Evolutionary conservation across 2,888 invertebrate genomes (phyloP), one percentile per base, ranked within the genome.

Genomic region (Pelosia muscerda): DNA sequence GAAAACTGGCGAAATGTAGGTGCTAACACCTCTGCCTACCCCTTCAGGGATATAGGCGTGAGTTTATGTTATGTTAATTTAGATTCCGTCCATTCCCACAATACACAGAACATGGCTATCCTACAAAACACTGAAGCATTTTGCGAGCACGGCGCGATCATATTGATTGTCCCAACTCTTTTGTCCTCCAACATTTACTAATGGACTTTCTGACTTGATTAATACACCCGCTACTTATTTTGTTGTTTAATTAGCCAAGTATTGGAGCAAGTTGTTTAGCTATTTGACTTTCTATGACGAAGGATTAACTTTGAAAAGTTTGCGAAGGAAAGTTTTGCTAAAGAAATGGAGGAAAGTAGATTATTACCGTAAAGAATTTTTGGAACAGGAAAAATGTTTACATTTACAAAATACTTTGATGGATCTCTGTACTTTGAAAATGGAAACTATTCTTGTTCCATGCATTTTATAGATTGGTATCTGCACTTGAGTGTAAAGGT

Each of bases 161-260:
- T 75, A 79, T 82, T 79, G 76, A 81, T 84, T 80, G 80, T 78
- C 77, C 72, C 73, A 77, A 74, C 81, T 79, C 81, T 81, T 81
- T 81, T 81, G 80, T 81, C 74, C 75, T 65, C 63, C 65, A 74
- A 81, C 81, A 73, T 78, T 81, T 77, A 74, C 81, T 81, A 81
- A 81, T 81, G 81, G 81, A 81, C 81, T 79, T 72, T 67, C 71
- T 76, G 72, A 74, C 81, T 80, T 81, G 80, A 81, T 81, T 81
- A 81, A 81, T 81, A 81, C 72, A 74, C 71, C 56, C n/a, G 71
- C 71, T 72, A 79, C 78, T 73, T 76, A 78, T 73, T 31, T 78
- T 79, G 81, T 74, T 68, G 63, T 71, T 70, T 76, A 80, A 81
- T 81, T 81, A 73, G 71, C 53, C 70, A 58, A 49, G 34, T 57